A percentile compares a stretch with the other conserved stretches of the same genome.
These are phyloP conservation scores for Pteropus rufus DNA, from an alignment of 2,797 vertebrate genomes.

Conservation along the genomic window DNA sequence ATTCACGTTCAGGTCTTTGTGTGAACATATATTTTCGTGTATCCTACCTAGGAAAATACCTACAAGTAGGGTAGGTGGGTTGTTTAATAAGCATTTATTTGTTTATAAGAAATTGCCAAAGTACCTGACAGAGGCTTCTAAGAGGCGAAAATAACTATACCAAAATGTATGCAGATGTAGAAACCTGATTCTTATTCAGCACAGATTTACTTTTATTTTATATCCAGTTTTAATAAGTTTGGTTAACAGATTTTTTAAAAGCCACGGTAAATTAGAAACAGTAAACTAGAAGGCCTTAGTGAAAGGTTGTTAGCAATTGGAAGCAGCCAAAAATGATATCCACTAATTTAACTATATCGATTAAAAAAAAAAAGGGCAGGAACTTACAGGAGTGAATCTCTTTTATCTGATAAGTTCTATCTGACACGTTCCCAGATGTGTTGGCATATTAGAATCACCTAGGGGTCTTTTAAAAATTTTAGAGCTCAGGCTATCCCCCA, in stretches of 20 bases:
- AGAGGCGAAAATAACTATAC: background rate
- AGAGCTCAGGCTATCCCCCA: background rate
- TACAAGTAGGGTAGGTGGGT: background rate
- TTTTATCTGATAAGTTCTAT: background rate
- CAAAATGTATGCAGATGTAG: background rate
- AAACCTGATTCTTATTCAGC: background rate
- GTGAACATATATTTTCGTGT: background rate
- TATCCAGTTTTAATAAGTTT: slow-evolving; percentile 26
- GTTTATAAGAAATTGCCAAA: background rate
- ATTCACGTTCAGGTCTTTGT: background rate
- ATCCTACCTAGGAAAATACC: background rate
- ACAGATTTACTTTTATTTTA: slow-evolving; percentile 40
- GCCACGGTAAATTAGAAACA: background rate
- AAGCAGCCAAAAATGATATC: background rate
- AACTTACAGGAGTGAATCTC: background rate
- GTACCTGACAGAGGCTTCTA: background rate
- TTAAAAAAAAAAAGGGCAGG: background rate
- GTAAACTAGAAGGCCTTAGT: background rate
- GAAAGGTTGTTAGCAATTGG: slow-evolving; percentile 20
- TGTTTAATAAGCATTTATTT: background rate
- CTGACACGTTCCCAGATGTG: background rate
- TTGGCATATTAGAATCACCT: background rate
- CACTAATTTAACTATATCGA: background rate
- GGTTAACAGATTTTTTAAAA: background rate
- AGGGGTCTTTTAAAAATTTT: background rate